These are phyloP conservation scores for Enhydra lutris DNA, from an alignment of 2,113 vertebrate species.

Conservation along the genomic window DNA sequence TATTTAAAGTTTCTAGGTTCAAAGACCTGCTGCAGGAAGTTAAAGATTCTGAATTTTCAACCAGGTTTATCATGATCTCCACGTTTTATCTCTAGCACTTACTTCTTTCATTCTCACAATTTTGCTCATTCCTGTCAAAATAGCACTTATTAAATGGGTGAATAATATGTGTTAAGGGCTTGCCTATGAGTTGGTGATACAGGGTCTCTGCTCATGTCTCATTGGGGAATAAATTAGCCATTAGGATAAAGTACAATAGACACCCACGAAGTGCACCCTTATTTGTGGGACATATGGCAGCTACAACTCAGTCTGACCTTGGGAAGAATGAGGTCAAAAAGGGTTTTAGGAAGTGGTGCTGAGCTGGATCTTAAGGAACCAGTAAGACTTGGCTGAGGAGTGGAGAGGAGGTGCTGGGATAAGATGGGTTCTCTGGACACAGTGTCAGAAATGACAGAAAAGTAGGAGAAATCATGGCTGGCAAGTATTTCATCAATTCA, in stretches of 20 bases:
- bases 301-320: neutral
- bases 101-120: neutral
- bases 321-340: neutral
- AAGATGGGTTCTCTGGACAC: fast-evolving
- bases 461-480: neutral
- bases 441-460: neutral
- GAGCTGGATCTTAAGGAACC: neutral
- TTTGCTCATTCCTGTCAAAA: neutral
- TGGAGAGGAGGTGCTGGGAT: fast-evolving
- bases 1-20: neutral
- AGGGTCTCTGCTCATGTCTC: neutral
- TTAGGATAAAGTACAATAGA: neutral
- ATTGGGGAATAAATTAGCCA: neutral
- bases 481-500: neutral
- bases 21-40: neutral
- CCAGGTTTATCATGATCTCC: neutral
- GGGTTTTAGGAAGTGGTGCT: neutral
- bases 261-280: neutral
- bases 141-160: neutral
- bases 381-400: fast-evolving
- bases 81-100: neutral
- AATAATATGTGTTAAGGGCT: neutral
- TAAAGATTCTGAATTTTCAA: neutral
- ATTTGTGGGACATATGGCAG: neutral
- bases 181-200: neutral